Evolutionary conservation across 2,888 invertebrate genomes (phyloP).

Genomic region (Penaeus monodon): DNA sequence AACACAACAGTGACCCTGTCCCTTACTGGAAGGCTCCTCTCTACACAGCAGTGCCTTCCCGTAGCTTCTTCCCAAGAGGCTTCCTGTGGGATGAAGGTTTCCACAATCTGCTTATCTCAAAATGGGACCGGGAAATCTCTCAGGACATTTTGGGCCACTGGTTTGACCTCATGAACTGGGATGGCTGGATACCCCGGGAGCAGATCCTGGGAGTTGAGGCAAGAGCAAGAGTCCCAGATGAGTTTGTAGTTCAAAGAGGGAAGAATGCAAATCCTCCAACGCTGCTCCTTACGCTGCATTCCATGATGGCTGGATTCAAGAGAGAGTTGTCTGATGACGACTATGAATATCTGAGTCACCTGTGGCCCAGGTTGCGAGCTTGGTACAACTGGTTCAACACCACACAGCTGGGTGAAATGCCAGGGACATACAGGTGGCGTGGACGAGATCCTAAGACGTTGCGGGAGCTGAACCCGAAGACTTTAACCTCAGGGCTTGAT

Average conservation of each 20-base stretch:
- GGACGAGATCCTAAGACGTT: constrained; percentile 73
- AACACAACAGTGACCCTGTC: constrained; percentile 85
- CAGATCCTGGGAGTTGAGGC: constrained; percentile 86
- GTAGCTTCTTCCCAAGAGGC: constrained; percentile 97
- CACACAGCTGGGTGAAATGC: constrained; percentile 85
- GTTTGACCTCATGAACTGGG: constrained; percentile 96
- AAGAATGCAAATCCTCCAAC: constrained; percentile 98
- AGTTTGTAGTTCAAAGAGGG: constrained; percentile 94
- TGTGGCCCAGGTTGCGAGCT: constrained; percentile 77
- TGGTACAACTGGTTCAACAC: constrained; percentile 98
- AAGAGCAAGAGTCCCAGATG: constrained; percentile 89
- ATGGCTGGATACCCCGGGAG: constrained; percentile 99
- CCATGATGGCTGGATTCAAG: constrained; percentile 69
- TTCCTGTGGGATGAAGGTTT: constrained; percentile 99
- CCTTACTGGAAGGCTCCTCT: constrained; percentile 94
- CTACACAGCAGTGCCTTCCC: constrained; percentile 91
- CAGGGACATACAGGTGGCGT: constrained; percentile 81
- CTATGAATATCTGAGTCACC: constrained; percentile 77
- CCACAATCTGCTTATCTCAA: constrained; percentile 86
- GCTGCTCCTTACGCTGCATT: constrained; percentile 84
- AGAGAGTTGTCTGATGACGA: constrained; percentile 66
- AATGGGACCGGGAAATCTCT: constrained; percentile 79
- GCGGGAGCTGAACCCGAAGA: constrained; percentile 94
- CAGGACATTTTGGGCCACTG: constrained; percentile 95
- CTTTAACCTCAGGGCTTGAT: constrained; percentile 94